Percentiles rank a stretch among this genome's conserved stretches.
Conservation (phyloP, 2,113 vertebrate genomes). For the Clarias magur region DNA sequence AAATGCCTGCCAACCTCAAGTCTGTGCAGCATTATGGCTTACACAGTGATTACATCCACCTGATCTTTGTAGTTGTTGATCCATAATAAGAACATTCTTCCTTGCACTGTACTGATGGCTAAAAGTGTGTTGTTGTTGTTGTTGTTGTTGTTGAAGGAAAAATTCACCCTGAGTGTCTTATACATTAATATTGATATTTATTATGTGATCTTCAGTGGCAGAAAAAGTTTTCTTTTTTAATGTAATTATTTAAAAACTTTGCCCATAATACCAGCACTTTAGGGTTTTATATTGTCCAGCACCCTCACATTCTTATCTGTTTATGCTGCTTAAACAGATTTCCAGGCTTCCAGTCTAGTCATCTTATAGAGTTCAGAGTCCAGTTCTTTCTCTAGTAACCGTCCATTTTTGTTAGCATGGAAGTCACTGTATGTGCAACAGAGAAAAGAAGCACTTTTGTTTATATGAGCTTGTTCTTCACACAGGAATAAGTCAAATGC, state of each 20-base stretch:
- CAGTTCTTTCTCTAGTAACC: too few species aligned
- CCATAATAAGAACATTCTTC: slow-evolving; percentile 1
- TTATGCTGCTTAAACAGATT: neutral
- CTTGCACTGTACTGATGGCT: neutral
- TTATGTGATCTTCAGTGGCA: neutral
- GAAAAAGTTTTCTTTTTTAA: neutral
- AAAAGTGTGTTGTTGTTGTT: neutral
- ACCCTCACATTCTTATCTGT: neutral
- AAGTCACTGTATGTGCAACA: too few species aligned
- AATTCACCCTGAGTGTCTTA: neutral
- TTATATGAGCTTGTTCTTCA: neutral
- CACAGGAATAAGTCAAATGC: neutral
- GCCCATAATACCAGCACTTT: neutral
- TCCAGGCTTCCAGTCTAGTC: neutral
- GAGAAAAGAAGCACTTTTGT: neutral
- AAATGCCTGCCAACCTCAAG: slow-evolving; percentile 20
- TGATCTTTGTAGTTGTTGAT: slow-evolving; percentile 15
- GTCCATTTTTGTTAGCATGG: too few species aligned
- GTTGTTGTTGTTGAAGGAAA: neutral
- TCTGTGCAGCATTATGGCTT: slow-evolving; percentile 27
- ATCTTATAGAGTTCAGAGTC: neutral
- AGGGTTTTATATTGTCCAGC: neutral
- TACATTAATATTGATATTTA: neutral
- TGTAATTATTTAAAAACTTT: neutral
- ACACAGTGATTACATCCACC: slow-evolving; percentile 23